Conservation (phyloP, 2,113 vertebrate genomes). For the Trichomycterus rosablanca region DNA sequence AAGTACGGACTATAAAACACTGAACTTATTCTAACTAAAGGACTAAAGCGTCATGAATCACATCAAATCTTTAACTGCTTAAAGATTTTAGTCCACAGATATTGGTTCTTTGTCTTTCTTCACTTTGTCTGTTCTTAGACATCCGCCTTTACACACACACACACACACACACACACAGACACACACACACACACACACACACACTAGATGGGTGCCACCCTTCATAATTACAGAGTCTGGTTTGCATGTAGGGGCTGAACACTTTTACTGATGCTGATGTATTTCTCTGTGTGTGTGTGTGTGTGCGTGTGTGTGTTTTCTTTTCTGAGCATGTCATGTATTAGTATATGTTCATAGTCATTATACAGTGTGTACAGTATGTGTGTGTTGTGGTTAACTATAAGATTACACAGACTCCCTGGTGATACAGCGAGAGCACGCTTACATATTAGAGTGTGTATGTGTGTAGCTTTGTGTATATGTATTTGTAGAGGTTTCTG, state of each 20-base stretch:
- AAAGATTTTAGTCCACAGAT: too few relatives aligned
- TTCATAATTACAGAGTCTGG: conserved; percentile 43
- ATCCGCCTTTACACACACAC: neutral
- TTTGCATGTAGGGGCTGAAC: conserved; percentile 36
- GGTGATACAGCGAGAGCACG: too few relatives aligned
- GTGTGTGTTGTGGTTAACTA: conserved; percentile 17
- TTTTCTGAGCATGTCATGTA: conserved; percentile 25
- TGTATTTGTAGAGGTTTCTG: too few relatives aligned
- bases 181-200: conserved; percentile 7
- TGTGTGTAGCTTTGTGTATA: too few relatives aligned
- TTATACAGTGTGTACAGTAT: conserved; percentile 18
- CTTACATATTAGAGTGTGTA: too few relatives aligned
- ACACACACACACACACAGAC: neutral
- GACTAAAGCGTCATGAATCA: too few relatives aligned
- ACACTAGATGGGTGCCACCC: conserved; percentile 38
- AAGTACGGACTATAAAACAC: too few relatives aligned
- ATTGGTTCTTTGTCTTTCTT: neutral
- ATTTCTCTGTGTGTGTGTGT: neutral
- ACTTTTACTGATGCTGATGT: conserved; percentile 28
- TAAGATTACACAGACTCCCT: neutral
- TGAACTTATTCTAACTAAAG: too few relatives aligned
- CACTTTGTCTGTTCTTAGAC: neutral
- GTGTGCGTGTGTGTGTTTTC: conserved; percentile 5
- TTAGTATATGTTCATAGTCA: conserved; percentile 19
- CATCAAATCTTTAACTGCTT: too few relatives aligned